A percentile compares a stretch with the other conserved stretches of the same genome.
These are phyloP conservation scores for Callocephalon fimbriatum DNA, from an alignment of 2,113 vertebrate genomes.

Conservation along the genomic window DNA sequence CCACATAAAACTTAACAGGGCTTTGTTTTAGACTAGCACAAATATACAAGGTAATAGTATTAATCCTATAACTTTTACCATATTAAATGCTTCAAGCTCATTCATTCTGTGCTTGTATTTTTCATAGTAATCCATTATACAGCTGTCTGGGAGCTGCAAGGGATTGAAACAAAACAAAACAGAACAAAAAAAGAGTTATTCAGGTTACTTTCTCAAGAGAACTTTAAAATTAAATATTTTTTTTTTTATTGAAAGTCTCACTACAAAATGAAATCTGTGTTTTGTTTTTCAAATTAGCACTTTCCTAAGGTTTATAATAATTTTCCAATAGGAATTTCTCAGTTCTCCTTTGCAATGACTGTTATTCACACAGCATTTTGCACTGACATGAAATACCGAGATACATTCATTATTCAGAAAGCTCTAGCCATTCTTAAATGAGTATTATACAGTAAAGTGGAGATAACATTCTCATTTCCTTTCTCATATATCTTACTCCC, in stretches of 20 bases:
- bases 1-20: slow-evolving; percentile 57
- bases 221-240: background rate
- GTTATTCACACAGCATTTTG: background rate
- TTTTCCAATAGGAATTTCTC: background rate
- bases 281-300: slow-evolving; percentile 38
- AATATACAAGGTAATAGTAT: slow-evolving; percentile 28
- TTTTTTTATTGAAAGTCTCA: background rate
- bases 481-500: background rate
- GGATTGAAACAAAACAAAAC: slow-evolving; percentile 33
- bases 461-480: slow-evolving; percentile 16
- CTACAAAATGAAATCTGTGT: background rate
- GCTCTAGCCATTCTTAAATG: slow-evolving; percentile 4
- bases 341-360: background rate
- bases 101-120: slow-evolving; percentile 82
- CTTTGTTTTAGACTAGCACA: slow-evolving; percentile 40
- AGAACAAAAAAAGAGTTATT: background rate
- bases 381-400: background rate
- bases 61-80: slow-evolving; percentile 80
- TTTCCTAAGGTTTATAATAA: slow-evolving; percentile 1
- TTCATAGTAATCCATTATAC: slow-evolving; percentile 88
- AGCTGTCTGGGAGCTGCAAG: slow-evolving; percentile 80
- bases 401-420: background rate
- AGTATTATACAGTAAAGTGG: background rate
- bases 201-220: background rate
- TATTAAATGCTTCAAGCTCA: slow-evolving; percentile 94